Conservation (phyloP, 2,797 vertebrate species). For the Premnoplex brunnescens region DNA sequence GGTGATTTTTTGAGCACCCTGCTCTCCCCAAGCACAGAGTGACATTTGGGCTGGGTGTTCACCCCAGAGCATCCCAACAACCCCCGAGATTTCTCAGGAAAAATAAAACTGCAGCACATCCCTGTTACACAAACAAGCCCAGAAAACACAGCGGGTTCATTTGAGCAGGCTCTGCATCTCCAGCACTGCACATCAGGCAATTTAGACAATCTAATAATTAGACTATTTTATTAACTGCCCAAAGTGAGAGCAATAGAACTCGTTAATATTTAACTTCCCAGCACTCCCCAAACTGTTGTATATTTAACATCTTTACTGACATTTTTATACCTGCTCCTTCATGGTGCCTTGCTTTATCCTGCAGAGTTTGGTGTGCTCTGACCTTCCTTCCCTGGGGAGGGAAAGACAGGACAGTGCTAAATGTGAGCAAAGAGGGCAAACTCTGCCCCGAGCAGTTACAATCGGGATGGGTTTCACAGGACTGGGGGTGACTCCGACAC, state of each 20-base stretch:
- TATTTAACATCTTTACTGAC: neutral
- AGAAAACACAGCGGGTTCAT: neutral
- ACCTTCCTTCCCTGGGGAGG: neutral
- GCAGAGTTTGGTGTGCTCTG: neutral
- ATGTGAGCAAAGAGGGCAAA: neutral
- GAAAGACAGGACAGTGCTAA: neutral
- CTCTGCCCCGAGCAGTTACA: neutral
- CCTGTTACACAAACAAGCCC: neutral
- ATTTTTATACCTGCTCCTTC: neutral
- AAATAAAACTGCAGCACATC: neutral
- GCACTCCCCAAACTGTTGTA: neutral
- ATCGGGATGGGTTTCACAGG: neutral
- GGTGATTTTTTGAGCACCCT: neutral
- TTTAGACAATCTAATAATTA: neutral
- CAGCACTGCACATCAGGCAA: neutral
- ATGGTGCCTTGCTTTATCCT: neutral
- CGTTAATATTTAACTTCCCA: neutral
- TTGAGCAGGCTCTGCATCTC: neutral
- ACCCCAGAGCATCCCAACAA: neutral
- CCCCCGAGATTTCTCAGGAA: neutral
- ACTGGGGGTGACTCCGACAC: accelerated
- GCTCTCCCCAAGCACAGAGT: neutral
- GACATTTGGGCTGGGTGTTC: accelerated
- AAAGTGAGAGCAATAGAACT: neutral
- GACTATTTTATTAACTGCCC: constrained; percentile 17